Evolutionary conservation across 2,888 invertebrate genomes (phyloP), one percentile per base, ranked within the genome.

Genomic region (Agrochola litura): DNA sequence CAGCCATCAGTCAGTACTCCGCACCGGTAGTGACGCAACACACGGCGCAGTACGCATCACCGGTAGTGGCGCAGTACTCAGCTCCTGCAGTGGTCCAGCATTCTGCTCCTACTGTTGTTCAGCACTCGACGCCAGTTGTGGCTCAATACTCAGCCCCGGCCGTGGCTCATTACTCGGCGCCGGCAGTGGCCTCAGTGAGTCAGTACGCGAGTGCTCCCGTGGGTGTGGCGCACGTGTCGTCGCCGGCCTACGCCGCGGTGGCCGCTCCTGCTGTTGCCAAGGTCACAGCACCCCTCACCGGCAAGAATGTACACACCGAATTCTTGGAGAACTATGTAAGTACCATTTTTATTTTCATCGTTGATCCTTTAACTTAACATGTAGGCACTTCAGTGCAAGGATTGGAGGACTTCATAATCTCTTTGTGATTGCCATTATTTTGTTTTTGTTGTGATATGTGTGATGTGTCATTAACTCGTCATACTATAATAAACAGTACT

Each of bases 251-350:
- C 43, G 22, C 89, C 10, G 56, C 88, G 49, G 87, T 89, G 4
- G 82, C 91, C 49, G 88, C 90, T 8, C 89, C 90, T 37, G 89
- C 91, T 49, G 70, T 80, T 46, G 79, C 86, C 58, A 88, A 87
- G 79, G 88, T 85, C 73, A 87, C 73, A 37, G 60, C 77, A 73
- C 75, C 78, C 61, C 76, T 82, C 54, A 73, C 75, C 10, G 81
- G 94, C 37, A 97, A 97, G 91, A 97, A 97, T 86, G 96, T 97
- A n/a, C 97, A 97, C 87, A 95, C 96, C 19, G 97, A 97, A 77
- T 97, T 97, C 91, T 91, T 97, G 88, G 97, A 97, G 90, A 97
- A 97, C 90, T 97, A 97, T 90, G 97, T 97, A 92, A 97, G 97
- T 97, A 79, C n/a, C 3, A 16, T 6, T 54, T 54, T n/a, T n/a